Conservation (phyloP, 2,113 vertebrate genomes). For the Hoplias malabaricus region DNA sequence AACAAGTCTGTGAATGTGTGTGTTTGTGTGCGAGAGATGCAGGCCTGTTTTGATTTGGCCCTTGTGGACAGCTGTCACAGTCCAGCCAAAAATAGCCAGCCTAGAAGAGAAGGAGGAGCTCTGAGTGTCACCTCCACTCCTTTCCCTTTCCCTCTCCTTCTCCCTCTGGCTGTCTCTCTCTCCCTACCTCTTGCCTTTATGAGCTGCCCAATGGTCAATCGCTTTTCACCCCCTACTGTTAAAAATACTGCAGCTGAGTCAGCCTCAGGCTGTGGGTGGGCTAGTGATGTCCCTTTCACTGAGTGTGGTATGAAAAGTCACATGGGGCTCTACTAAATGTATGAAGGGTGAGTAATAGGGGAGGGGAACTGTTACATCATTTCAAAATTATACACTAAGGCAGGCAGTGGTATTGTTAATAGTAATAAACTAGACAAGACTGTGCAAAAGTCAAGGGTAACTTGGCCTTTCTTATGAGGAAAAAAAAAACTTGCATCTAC, state of each 20-base stretch:
- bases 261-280: not conserved
- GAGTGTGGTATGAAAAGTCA: constrained; percentile 26
- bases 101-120: constrained; percentile 48
- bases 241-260: constrained; percentile 3
- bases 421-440: too few relatives aligned
- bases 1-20: constrained; percentile 38
- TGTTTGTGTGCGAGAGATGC: constrained; percentile 24
- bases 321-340: not conserved
- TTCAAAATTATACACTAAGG: too few relatives aligned
- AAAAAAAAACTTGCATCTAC: too few relatives aligned
- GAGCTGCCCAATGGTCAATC: constrained; percentile 14
- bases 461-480: too few relatives aligned
- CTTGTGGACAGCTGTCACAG: constrained; percentile 48
- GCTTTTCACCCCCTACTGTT: constrained; percentile 7
- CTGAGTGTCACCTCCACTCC: constrained; percentile 47
- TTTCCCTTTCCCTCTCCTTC: constrained; percentile 2
- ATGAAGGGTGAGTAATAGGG: constrained; percentile 3
- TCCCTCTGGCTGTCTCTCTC: not conserved
- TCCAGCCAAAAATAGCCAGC: constrained; percentile 49
- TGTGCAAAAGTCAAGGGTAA: too few relatives aligned
- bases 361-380: too few relatives aligned
- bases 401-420: too few relatives aligned
- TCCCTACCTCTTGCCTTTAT: constrained; percentile 10
- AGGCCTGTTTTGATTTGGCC: constrained; percentile 51
- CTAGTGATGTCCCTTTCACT: not conserved